A percentile compares a stretch with the other conserved stretches of the same genome.
These are phyloP conservation scores for Macrotis lagotis DNA, from an alignment of 2,113 vertebrate species.

Conservation along the genomic window DNA sequence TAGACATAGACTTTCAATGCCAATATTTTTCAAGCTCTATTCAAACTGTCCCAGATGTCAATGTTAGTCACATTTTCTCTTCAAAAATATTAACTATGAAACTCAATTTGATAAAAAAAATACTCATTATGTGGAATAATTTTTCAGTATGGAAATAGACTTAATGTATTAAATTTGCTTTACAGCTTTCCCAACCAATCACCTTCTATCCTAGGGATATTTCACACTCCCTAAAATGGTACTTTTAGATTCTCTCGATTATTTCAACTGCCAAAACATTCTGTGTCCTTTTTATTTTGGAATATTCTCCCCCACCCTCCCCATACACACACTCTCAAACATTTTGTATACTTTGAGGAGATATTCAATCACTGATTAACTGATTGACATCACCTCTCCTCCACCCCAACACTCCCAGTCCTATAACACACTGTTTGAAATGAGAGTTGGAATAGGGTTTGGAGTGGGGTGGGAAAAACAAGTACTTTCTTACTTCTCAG, in stretches of 20 bases:
- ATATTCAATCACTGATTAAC: not conserved
- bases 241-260: not conserved
- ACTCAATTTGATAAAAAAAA: not conserved
- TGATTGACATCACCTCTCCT: not conserved
- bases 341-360: not conserved
- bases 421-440: not conserved
- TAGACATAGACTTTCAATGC: not conserved
- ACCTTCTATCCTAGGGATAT: not conserved
- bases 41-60: no score
- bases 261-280: not conserved
- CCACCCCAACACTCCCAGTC: not conserved
- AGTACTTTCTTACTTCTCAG: not conserved
- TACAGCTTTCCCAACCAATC: not conserved
- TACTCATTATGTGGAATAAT: not conserved
- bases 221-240: not conserved
- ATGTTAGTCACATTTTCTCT: not conserved
- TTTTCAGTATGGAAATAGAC: not conserved
- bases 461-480: not conserved
- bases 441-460: not conserved
- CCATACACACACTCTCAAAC: no score
- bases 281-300: not conserved
- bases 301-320: not conserved
- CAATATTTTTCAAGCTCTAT: not conserved
- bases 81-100: not conserved
- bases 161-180: not conserved